Conservation (phyloP, 2,113 vertebrate genomes). For the Tachuris rubrigastra region DNA sequence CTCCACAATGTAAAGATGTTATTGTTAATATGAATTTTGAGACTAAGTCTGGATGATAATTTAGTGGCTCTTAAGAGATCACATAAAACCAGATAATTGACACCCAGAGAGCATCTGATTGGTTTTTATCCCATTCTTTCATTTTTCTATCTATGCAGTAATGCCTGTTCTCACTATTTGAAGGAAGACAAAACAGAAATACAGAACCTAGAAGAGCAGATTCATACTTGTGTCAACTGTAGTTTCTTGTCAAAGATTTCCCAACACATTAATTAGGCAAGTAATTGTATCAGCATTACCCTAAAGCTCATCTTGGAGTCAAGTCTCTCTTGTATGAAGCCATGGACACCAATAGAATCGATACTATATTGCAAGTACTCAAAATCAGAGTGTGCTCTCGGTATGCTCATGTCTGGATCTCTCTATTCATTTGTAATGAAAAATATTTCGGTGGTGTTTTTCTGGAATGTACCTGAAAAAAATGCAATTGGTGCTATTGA, state of each 20-base stretch:
- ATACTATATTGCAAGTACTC: background rate
- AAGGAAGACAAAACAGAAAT: background rate
- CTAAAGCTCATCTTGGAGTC: background rate
- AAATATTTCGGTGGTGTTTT: background rate
- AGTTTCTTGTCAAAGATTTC: background rate
- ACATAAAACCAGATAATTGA: background rate
- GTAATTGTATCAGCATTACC: background rate
- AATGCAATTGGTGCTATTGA: background rate
- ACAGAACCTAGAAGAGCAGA: background rate
- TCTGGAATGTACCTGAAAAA: background rate
- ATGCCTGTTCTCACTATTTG: background rate
- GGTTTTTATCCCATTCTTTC: background rate
- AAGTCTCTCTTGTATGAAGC: background rate
- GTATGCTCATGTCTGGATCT: background rate
- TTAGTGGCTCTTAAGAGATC: background rate
- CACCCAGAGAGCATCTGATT: background rate
- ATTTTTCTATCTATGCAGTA: background rate
- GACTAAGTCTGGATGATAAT: background rate
- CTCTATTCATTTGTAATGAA: background rate
- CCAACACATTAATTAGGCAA: background rate
- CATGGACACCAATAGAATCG: background rate
- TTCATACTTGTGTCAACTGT: background rate
- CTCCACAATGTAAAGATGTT: background rate
- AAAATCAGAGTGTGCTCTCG: background rate
- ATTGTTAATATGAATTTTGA: background rate